Evolutionary conservation across 2,113 vertebrate genomes (phyloP).

Genomic region (Nycticryphes semicollaris): DNA sequence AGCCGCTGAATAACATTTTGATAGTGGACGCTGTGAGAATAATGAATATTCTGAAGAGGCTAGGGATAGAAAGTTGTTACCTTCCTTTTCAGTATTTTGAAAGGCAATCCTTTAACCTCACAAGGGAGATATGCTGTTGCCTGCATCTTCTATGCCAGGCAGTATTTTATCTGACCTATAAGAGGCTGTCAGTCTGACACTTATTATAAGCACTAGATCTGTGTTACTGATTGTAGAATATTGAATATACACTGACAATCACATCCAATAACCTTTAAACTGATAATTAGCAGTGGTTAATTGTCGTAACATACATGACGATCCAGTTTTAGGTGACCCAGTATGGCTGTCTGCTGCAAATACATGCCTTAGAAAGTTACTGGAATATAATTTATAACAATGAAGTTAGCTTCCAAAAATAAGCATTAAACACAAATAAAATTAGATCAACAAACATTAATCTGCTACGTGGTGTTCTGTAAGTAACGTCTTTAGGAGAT

Average conservation of each 20-base stretch:
- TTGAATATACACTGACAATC: conserved; percentile 42
- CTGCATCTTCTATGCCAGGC: background rate
- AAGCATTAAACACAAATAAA: conserved; percentile 68
- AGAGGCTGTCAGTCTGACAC: conserved; percentile 31
- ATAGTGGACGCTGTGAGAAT: conserved; percentile 19
- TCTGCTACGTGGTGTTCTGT: conserved; percentile 55
- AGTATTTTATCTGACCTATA: conserved; percentile 54
- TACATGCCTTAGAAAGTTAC: conserved; percentile 18
- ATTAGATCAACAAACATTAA: conserved; percentile 70
- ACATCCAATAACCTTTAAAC: conserved; percentile 31
- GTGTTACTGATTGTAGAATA: conserved; percentile 46
- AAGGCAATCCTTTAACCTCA: conserved; percentile 22
- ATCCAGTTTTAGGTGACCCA: conserved; percentile 5
- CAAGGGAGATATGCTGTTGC: background rate
- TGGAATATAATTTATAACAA: conserved; percentile 43
- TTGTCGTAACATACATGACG: conserved; percentile 9
- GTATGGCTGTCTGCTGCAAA: conserved; percentile 2
- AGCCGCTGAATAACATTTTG: conserved; percentile 49
- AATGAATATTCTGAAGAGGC: conserved; percentile 57
- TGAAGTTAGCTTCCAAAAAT: conserved; percentile 63
- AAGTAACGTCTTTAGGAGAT: conserved; percentile 70
- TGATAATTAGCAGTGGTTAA: conserved; percentile 44
- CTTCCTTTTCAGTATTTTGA: conserved; percentile 51
- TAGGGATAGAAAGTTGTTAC: conserved; percentile 55
- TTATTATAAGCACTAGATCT: conserved; percentile 47